Evolutionary conservation across 2,888 invertebrate genomes (phyloP), one percentile per base, ranked within the genome.

Genomic region (Ormia ochracea): DNA sequence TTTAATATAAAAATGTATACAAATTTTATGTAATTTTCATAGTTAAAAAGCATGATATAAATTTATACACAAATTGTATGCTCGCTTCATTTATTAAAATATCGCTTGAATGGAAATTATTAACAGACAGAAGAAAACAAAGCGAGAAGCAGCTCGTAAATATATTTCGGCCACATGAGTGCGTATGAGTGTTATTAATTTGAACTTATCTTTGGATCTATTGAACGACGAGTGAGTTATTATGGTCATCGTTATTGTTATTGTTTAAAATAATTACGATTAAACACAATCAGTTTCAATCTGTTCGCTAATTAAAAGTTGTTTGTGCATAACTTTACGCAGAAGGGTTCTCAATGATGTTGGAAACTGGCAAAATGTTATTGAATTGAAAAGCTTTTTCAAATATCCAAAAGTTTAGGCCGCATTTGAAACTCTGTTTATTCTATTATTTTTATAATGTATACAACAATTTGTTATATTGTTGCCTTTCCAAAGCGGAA

Each of bases 111-210:
- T 75, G 68, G 43, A 76, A 65, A 72, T 52, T 78, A 45, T 66
- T 43, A 50, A 78, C 43, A 52, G 58, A 52, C 58, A 43, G 38
- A n/a, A n/a, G n/a, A 48, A 61, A 45, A 48, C 26, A 59, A 56
- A 28, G 23, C 14, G 45, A 4, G n/a, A 21, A 31, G 12, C n/a
- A 23, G 4, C 23, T 45, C n/a, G 36, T 36, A 12, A 68, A 68
- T 45, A 69, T 28, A 5, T 26, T 1, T 38, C 17, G 45, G 41
- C 10, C 45, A 23, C 52, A 59, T 69, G 36, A 31, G 63, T 48
- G 48, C 72, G 75, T 68, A 56, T 80, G 70, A 72, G 70, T 65
- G 73, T 74, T 63, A 74, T 78, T 74, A 78, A 74, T 75, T 72
- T 72, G 21, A 80, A 65, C 41, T 75, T 75, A 75, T 75, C 70